phyloP scores from a whole-genome alignment of 2,888 invertebrate species.

The Nezara viridula region DNA sequence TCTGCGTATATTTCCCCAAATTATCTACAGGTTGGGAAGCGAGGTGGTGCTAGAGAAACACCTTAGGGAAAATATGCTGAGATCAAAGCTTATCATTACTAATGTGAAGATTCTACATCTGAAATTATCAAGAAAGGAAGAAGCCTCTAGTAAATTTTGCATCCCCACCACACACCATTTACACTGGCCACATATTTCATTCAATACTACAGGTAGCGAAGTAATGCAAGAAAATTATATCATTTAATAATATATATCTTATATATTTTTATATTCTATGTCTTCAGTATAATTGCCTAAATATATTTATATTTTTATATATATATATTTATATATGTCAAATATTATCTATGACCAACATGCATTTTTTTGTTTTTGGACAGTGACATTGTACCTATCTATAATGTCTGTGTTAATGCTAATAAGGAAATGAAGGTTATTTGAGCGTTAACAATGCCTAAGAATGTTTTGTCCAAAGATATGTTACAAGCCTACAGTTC shows the following conservation, averaged over 20 bases:
- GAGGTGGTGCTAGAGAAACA: background rate
- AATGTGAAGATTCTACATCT: background rate
- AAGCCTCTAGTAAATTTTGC: constrained; percentile 51
- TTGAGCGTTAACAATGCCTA: constrained; percentile 54
- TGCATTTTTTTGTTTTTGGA: constrained; percentile 53
- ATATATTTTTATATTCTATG: constrained; percentile 57
- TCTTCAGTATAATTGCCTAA: constrained; percentile 58
- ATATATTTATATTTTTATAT: constrained; percentile 57
- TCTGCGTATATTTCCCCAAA: constrained; percentile 51
- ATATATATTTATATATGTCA: constrained; percentile 51
- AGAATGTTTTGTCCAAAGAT: constrained; percentile 47
- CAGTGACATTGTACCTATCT: constrained; percentile 40
- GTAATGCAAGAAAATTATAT: constrained; percentile 63
- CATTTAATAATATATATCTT: constrained; percentile 56
- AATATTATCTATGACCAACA: constrained; percentile 55
- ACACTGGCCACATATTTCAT: constrained; percentile 63
- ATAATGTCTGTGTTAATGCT: constrained; percentile 52
- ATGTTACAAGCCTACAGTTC: constrained; percentile 39
- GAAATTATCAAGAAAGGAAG: constrained; percentile 4
- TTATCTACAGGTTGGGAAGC: constrained; percentile 54
- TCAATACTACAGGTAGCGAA: constrained; percentile 65
- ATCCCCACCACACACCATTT: constrained; percentile 59
- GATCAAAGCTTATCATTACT: constrained; percentile 56
- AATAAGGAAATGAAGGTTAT: constrained; percentile 45
- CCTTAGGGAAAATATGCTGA: constrained; percentile 23